Conservation (phyloP, 2,113 vertebrate species). For the Hyaena hyaena region DNA sequence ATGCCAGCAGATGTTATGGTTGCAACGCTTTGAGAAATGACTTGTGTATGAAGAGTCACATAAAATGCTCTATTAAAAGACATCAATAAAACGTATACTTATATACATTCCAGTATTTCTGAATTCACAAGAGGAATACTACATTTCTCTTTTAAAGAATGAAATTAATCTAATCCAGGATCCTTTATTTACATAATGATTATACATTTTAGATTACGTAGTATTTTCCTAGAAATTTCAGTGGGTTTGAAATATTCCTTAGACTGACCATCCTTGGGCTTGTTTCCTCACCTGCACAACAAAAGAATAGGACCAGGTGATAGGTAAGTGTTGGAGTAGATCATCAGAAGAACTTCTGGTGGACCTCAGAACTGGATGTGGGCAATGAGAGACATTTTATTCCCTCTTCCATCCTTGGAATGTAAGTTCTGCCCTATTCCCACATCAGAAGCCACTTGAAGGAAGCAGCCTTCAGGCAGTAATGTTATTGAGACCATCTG, state of each 20-base stretch:
- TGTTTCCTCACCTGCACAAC: background rate
- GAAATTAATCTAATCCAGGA: background rate
- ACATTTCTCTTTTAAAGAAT: constrained; percentile 20
- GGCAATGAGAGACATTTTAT: background rate
- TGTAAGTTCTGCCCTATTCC: background rate
- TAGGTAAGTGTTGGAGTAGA: background rate
- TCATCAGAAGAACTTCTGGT: background rate
- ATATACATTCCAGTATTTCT: background rate
- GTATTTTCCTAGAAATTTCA: constrained; percentile 28
- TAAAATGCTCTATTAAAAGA: background rate
- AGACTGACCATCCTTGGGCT: background rate
- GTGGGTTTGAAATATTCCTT: constrained; percentile 31
- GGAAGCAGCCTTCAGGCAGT: background rate
- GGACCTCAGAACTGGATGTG: background rate
- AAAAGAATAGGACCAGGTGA: background rate
- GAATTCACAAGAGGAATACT: background rate
- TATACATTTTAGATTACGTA: background rate
- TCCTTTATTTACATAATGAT: background rate
- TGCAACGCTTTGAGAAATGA: constrained; percentile 33
- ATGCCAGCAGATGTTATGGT: background rate
- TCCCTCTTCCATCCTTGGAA: background rate
- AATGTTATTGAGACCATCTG: background rate
- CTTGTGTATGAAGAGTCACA: background rate
- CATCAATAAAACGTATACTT: background rate
- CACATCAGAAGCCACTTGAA: background rate